These are phyloP conservation scores for Xylocampa areola DNA, from an alignment of 2,888 invertebrate species.

Conservation along the genomic window DNA sequence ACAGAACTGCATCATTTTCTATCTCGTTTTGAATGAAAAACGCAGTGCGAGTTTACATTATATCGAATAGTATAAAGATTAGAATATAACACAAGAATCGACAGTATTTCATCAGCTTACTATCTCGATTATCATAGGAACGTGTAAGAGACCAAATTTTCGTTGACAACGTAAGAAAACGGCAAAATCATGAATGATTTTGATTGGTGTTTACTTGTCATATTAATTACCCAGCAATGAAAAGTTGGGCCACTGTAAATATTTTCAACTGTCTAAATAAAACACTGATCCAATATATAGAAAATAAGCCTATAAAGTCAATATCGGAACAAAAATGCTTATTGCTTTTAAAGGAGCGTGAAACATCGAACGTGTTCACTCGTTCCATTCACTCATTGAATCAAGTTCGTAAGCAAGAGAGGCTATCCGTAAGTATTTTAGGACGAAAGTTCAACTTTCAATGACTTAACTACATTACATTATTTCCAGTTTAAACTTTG, in stretches of 20 bases:
- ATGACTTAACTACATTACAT: no score
- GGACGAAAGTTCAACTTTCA: slow-evolving; percentile 15
- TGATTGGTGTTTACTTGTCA: no score
- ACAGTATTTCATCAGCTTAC: background rate
- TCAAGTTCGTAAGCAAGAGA: background rate
- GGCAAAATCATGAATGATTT: no score
- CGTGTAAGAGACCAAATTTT: no score
- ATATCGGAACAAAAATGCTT: slow-evolving; percentile 55
- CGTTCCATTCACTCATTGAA: slow-evolving; percentile 28
- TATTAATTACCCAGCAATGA: no score
- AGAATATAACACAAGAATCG: slow-evolving; percentile 6
- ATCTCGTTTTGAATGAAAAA: slow-evolving; percentile 11
- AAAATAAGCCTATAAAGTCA: slow-evolving; percentile 47
- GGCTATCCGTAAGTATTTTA: slow-evolving; percentile 5
- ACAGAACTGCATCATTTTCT: background rate
- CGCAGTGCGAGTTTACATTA: background rate
- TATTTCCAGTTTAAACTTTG: no score
- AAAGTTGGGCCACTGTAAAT: background rate
- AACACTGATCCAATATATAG: slow-evolving; percentile 2
- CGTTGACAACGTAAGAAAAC: no score
- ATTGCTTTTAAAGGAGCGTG: slow-evolving; percentile 48
- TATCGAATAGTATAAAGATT: slow-evolving; percentile 1
- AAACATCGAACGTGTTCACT: slow-evolving; percentile 32
- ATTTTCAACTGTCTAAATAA: background rate
- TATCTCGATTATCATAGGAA: background rate